These are phyloP conservation scores for Sebastes baramenuke DNA, from an alignment of 2,797 vertebrate species.

Conservation along the genomic window DNA sequence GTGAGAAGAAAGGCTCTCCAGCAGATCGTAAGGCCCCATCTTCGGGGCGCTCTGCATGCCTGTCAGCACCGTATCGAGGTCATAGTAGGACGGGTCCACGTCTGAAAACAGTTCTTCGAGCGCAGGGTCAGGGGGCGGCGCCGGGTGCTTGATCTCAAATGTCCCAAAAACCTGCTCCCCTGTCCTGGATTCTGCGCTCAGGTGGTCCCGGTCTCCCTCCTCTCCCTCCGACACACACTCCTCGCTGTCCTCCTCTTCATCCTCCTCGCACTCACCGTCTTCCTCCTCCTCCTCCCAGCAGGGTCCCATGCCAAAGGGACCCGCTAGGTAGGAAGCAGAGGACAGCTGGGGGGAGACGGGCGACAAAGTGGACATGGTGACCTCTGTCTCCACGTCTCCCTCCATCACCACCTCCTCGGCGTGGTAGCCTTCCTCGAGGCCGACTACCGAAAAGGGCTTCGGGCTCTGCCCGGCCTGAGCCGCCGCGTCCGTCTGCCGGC, in stretches of 20 bases:
- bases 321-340: slow-evolving; percentile 73
- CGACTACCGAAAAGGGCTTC: slow-evolving; percentile 71
- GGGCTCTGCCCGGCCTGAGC: slow-evolving; percentile 75
- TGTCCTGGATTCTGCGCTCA: slow-evolving; percentile 84
- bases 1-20: slow-evolving; percentile 89
- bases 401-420: slow-evolving; percentile 81
- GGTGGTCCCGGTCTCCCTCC: slow-evolving; percentile 79
- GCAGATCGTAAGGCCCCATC: slow-evolving; percentile 89
- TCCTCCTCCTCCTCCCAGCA: slow-evolving; percentile 86
- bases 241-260: slow-evolving; percentile 83
- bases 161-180: slow-evolving; percentile 93
- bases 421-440: slow-evolving; percentile 73
- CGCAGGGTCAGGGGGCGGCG: slow-evolving; percentile 82
- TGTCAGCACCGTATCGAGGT: slow-evolving; percentile 94
- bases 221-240: slow-evolving; percentile 81
- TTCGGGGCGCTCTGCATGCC: slow-evolving; percentile 91
- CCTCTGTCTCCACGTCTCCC: slow-evolving; percentile 68
- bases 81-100: slow-evolving; percentile 93
- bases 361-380: slow-evolving; percentile 73
- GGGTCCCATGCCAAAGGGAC: slow-evolving; percentile 75
- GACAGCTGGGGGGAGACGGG: slow-evolving; percentile 68
- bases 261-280: slow-evolving; percentile 72
- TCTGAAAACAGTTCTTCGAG: slow-evolving; percentile 95
- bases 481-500: slow-evolving; percentile 82
- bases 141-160: slow-evolving; percentile 88